These are phyloP conservation scores for Chlorodrepanis virens DNA, from an alignment of 2,113 vertebrate species.

Conservation along the genomic window DNA sequence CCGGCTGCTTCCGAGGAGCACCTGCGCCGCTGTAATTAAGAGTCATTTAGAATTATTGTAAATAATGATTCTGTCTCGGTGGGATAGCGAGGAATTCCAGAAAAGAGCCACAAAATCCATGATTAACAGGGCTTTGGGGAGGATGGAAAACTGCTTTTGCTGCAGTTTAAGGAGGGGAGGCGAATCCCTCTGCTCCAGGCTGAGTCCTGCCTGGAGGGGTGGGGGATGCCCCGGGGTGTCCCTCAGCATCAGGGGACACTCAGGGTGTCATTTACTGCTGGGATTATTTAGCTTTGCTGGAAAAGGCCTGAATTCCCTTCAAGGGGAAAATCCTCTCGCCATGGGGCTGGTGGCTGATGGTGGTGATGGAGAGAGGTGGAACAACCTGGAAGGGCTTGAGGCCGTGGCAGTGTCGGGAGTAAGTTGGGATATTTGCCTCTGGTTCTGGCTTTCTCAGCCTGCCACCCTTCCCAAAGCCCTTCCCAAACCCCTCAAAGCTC, in stretches of 20 bases:
- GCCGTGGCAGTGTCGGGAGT: accelerated
- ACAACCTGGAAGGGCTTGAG: background rate
- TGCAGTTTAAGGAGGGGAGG: background rate
- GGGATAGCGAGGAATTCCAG: background rate
- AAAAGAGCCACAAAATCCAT: background rate
- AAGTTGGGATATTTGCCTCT: background rate
- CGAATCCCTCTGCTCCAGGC: background rate
- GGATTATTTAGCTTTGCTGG: background rate
- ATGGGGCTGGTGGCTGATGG: accelerated
- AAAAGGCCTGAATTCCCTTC: background rate
- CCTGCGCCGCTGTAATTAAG: background rate
- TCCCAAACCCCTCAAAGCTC: background rate
- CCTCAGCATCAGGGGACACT: background rate
- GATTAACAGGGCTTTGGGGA: background rate
- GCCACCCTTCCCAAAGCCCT: background rate
- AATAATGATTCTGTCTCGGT: background rate
- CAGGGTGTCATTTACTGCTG: background rate
- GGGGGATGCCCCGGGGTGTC: accelerated
- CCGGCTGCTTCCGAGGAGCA: background rate
- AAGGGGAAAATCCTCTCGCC: background rate
- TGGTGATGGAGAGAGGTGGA: background rate
- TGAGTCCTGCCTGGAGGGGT: background rate
- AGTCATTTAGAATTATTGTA: background rate
- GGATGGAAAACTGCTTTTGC: background rate
- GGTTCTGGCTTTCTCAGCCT: background rate